These are phyloP conservation scores for Horisme vitalbata DNA, from an alignment of 2,888 invertebrate species.

Conservation along the genomic window DNA sequence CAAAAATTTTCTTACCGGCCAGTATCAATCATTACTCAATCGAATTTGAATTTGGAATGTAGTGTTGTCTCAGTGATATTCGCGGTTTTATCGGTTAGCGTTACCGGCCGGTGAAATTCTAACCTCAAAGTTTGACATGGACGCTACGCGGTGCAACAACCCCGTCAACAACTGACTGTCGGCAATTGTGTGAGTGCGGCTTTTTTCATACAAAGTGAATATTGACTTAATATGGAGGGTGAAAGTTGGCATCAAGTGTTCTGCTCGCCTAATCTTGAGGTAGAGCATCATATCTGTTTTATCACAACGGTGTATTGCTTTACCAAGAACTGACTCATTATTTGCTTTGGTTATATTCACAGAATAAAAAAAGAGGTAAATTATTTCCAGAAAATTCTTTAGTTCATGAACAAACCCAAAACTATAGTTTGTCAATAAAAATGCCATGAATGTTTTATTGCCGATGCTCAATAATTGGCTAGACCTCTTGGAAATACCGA, in stretches of 20 bases:
- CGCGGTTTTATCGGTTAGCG: conserved; percentile 6
- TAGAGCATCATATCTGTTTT: conserved; percentile 21
- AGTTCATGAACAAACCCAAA: not conserved
- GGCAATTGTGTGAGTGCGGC: conserved; percentile 72
- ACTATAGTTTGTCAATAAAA: conserved; percentile 22
- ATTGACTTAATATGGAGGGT: conserved; percentile 59
- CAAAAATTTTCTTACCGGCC: conserved; percentile 38
- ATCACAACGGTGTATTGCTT: conserved; percentile 5
- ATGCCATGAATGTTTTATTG: conserved; percentile 34
- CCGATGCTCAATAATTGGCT: conserved; percentile 33
- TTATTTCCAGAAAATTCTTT: not conserved
- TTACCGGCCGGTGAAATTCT: conserved; percentile 53
- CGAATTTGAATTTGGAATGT: conserved; percentile 2
- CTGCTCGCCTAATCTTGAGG: conserved; percentile 36
- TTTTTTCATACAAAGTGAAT: conserved; percentile 56
- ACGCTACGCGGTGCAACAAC: conserved; percentile 56
- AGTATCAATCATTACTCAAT: conserved; percentile 4
- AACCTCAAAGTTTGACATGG: conserved; percentile 55
- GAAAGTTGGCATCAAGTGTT: conserved; percentile 58
- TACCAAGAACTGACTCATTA: too few relatives aligned
- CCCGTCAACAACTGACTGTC: conserved; percentile 46
- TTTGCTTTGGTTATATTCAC: too few relatives aligned
- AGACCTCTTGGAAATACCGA: conserved; percentile 42
- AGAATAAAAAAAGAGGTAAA: not conserved
- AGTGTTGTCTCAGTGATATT: conserved; percentile 16